Conservation (phyloP, 2,888 invertebrate species). For the Ephialtes manifestator region DNA sequence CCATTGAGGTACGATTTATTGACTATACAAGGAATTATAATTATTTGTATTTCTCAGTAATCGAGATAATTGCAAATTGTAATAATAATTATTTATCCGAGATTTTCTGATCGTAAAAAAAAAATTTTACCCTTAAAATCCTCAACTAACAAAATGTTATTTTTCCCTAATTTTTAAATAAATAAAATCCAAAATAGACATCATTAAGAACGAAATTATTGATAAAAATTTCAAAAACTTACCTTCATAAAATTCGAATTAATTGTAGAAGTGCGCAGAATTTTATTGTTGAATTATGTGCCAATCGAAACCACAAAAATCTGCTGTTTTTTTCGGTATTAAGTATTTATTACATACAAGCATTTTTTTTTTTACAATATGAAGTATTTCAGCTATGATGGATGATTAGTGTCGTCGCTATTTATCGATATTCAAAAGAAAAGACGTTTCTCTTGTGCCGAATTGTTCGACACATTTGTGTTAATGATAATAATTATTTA, state of each 20-base stretch:
- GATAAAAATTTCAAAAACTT: too few relatives aligned
- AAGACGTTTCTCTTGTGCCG: conserved; percentile 44
- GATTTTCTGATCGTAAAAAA: too few relatives aligned
- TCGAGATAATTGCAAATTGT: too few relatives aligned
- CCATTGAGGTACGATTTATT: too few relatives aligned
- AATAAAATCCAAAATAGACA: too few relatives aligned
- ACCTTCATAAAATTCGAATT: neutral
- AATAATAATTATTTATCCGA: too few relatives aligned
- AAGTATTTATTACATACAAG: conserved; percentile 77
- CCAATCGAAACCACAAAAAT: neutral
- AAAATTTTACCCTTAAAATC: too few relatives aligned
- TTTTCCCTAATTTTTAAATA: too few relatives aligned
- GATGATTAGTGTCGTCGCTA: conserved; percentile 69
- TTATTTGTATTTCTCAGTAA: too few relatives aligned
- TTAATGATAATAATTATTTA: conserved; percentile 48
- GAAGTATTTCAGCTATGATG: conserved; percentile 75
- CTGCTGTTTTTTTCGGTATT: conserved; percentile 67
- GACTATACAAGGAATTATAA: too few relatives aligned
- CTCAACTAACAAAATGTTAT: too few relatives aligned
- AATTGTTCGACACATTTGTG: conserved; percentile 41
- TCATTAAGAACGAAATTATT: too few relatives aligned
- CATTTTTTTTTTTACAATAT: conserved; percentile 75
- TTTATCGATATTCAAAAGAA: conserved; percentile 55
- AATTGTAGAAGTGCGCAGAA: neutral
- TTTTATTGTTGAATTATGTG: neutral